Evolutionary conservation across 64 coral and sea anemone species (phyloP), one percentile per base, ranked within the genome.

Genomic region (Cladopsammia gracilis): DNA sequence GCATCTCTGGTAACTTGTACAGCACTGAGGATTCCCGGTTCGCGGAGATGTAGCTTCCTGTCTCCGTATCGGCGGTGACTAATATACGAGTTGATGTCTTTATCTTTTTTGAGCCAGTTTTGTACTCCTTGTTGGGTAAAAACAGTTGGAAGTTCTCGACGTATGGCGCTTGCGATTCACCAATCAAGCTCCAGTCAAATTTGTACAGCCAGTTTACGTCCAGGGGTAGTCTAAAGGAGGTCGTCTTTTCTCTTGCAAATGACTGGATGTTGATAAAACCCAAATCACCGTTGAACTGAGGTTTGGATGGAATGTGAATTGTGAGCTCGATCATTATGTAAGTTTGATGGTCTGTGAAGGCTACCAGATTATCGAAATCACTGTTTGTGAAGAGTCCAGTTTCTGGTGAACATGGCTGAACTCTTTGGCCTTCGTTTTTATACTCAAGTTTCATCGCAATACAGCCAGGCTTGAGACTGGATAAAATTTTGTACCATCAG

Each of bases 401-500:
- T 25, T 70, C 23, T 83, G 77, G 89, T 87, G 67, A 64, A 87
- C 91, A 93, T 26, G 60, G 42, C 15, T 23, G n/a, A 64, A 86
- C 46, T n/a, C 71, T 68, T 76, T n/a, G 9, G 54, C 91, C 91
- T 10, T 93, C 70, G 56, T 93, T 67, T 53, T 68, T 19, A 10
- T 93, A 93, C 82, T 93, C 81, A 0, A 93, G 47, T 64, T 86
- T 93, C n/a, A 45, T 93, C 83, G n/a, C 91, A 93, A 86, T 93
- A 86, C 0, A 93, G 91, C 81, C 49, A 78, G 4, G 80, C 71
- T 57, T 93, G 82, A 43, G 91, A 93, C 71, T 93, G 91, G 20
- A 93, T 44, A 57, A 65, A 76, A 66, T 64, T 5, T 26, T 93
- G 91, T 51, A 71, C 50, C 81, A 93, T 93, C 5, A 87, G 47